phyloP scores from a whole-genome alignment of 1,140 invertebrate species.

The Bradynema listronoti region DNA sequence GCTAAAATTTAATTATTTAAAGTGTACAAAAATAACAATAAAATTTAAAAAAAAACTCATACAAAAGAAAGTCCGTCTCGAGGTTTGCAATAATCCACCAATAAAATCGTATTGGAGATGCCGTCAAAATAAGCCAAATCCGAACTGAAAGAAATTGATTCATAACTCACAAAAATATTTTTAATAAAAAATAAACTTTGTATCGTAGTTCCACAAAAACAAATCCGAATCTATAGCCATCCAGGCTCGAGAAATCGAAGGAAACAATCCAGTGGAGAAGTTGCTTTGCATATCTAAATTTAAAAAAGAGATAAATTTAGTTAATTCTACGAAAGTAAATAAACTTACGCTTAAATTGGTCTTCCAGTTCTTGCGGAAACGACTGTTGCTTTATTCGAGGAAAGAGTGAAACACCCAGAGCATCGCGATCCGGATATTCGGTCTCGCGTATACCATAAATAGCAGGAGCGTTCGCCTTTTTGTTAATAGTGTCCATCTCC shows the following conservation, averaged over 20 bases:
- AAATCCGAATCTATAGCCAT: constrained; percentile 93
- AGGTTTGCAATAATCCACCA: constrained; percentile 50
- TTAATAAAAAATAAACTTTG: constrained; percentile 63
- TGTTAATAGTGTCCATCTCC: too few relatives aligned
- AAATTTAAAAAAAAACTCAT: background rate
- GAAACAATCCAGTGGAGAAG: constrained; percentile 89
- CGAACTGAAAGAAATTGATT: constrained; percentile 39
- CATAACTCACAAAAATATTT: background rate
- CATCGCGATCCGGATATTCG: constrained; percentile 27
- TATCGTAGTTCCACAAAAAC: constrained; percentile 89
- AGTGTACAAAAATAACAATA: background rate
- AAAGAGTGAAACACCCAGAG: constrained; percentile 31
- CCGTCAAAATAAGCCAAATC: constrained; percentile 59
- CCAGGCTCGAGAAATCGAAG: constrained; percentile 90
- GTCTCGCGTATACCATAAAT: constrained; percentile 28
- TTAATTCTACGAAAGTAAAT: background rate
- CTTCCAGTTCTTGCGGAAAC: constrained; percentile 40
- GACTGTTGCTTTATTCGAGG: constrained; percentile 28
- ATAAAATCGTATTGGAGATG: constrained; percentile 57
- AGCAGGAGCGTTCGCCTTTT: too few relatives aligned
- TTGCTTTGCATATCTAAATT: constrained; percentile 78
- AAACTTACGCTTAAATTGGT: constrained; percentile 44
- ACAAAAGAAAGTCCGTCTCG: constrained; percentile 52
- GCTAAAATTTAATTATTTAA: constrained; percentile 59
- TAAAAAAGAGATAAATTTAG: constrained; percentile 8